Base-by-base conservation (phyloP, 2,113 vertebrate genomes). In the Sebastes fasciatus region DNA sequence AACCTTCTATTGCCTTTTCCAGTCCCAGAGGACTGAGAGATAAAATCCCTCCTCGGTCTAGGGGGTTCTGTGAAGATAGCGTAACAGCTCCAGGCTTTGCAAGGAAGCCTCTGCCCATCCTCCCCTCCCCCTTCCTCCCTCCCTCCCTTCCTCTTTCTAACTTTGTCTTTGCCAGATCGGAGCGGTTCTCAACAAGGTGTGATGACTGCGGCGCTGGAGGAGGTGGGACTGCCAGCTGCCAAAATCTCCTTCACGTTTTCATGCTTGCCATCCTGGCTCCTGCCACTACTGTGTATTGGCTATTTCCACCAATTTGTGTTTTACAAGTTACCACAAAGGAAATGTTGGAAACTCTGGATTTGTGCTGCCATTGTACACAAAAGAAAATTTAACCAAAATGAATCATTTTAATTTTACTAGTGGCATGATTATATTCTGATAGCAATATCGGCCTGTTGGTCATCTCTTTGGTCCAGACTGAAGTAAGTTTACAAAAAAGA, bases 31-130 rank as follows among this genome's bases (percentile, higher is more conserved):
- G 93, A 94, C 78, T 5, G 43, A 69, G 84, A 91, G 92, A 91
- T 94, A 93, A 93, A 94, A 92, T 91, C 91, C 91, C 81, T 82
- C 43, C 74, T 85, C 78, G 85, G 85, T 93, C 89, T 90, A 70
- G 74, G 89, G 88, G 92, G 69, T 80, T 91, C 86, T 90, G 84
- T 92, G 93, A 92, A 94, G 91, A 87, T 83, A 92, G 83, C 65
- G 63, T 89, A 90, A 88, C 89, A 86, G 90, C 92, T 92, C 74
- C 72, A 90, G 90, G 92, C 89, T 85, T 74, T 81, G 62, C 51
- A 70, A 92, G 86, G 88, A 93, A 89, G 77, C 87, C 89, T 89
- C 79, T 77, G 77, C 80, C 83, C 75, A 43, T 87, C 58, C 81
- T 63, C 69, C 88, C 68, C 34, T 26, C 17, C 68, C 23, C 57